These are phyloP conservation scores for Neocrepidodera transversa DNA, from an alignment of 2,888 invertebrate genomes.

Conservation along the genomic window DNA sequence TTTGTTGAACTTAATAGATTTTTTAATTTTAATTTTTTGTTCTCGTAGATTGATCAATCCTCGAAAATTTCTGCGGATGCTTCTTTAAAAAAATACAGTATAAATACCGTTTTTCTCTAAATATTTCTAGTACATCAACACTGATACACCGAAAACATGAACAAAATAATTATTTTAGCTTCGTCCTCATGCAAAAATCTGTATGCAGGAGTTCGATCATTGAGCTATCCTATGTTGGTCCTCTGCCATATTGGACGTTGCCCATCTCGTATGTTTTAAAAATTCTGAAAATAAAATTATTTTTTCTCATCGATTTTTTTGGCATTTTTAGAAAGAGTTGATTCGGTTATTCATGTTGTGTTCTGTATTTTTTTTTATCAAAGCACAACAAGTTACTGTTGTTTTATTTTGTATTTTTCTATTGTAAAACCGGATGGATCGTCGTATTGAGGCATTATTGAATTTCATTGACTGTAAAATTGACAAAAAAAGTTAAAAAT, in stretches of 20 bases:
- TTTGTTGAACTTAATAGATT: too few species aligned
- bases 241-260: constrained; percentile 21
- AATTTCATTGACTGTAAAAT: neutral
- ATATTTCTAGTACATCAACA: too few species aligned
- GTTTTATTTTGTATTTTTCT: constrained; percentile 40
- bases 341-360: constrained; percentile 39
- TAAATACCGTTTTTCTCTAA: too few species aligned
- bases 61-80: too few species aligned
- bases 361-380: constrained; percentile 31
- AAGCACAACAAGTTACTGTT: constrained; percentile 37
- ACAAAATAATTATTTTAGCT: too few species aligned
- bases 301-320: constrained; percentile 39
- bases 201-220: neutral
- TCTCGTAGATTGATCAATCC: too few species aligned
- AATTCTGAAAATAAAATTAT: constrained; percentile 36
- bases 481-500: too few species aligned
- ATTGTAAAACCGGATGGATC: constrained; percentile 39
- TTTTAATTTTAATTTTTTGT: too few species aligned
- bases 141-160: too few species aligned
- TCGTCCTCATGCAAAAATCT: too few species aligned
- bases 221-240: neutral
- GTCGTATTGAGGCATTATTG: constrained; percentile 36
- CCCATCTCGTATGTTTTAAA: constrained; percentile 40
- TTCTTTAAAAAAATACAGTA: too few species aligned
- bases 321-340: constrained; percentile 37